Percentiles rank a stretch among this genome's conserved stretches.
These are phyloP conservation scores for Burhinus oedicnemus DNA, from an alignment of 2,113 vertebrate genomes.

Conservation along the genomic window DNA sequence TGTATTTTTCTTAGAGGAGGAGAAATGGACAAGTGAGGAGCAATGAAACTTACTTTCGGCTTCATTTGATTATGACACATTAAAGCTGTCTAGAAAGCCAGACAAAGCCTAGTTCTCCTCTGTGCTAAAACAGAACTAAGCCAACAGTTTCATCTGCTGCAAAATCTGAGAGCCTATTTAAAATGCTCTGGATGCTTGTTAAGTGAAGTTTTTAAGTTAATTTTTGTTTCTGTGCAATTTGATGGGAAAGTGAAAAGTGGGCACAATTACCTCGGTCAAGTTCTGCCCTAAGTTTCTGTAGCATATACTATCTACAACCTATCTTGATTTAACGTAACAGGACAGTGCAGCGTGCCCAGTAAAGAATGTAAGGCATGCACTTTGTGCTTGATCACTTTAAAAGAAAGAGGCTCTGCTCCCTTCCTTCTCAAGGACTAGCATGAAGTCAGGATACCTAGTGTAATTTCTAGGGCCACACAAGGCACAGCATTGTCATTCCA, in stretches of 20 bases:
- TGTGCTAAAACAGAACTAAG: neutral
- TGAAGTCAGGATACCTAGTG: neutral
- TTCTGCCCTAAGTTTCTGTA: neutral
- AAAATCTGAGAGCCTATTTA: neutral
- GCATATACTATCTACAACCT: neutral
- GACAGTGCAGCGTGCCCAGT: neutral
- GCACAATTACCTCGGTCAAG: neutral
- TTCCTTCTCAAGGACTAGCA: neutral
- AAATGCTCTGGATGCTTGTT: neutral
- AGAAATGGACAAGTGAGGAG: neutral
- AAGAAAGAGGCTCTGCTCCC: neutral
- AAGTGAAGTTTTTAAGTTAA: neutral
- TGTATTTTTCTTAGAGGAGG: neutral
- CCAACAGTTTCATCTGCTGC: neutral
- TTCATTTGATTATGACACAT: neutral
- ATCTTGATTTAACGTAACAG: neutral
- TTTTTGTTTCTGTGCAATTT: neutral
- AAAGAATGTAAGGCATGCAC: neutral
- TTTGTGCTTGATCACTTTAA: neutral
- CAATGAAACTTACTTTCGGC: neutral
- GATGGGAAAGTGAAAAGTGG: neutral
- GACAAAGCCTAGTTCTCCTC: neutral
- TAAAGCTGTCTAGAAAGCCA: slow-evolving; percentile 28
- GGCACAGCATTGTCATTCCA: neutral
- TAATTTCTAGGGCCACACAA: neutral